Conservation (phyloP, 2,888 invertebrate genomes). For the Deilephila elpenor region DNA sequence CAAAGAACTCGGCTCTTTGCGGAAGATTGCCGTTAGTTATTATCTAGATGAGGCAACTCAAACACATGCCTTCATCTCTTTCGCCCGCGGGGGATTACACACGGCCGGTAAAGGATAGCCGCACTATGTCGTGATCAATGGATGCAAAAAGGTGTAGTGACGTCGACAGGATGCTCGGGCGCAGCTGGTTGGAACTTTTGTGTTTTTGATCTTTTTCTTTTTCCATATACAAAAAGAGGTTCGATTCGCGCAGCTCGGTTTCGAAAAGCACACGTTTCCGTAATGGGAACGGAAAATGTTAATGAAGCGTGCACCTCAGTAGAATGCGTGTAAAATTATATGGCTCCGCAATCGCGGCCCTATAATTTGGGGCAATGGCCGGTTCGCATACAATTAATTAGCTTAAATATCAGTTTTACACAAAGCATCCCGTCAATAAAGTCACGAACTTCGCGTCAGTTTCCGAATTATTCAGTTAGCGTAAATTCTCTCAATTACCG, state of each 20-base stretch:
- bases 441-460: constrained; percentile 37
- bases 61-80: constrained; percentile 59
- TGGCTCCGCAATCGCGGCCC: constrained; percentile 51
- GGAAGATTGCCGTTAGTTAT: constrained; percentile 79
- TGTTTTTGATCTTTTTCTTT: constrained; percentile 69
- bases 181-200: constrained; percentile 82
- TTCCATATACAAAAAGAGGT: constrained; percentile 71
- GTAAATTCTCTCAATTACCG: constrained; percentile 44
- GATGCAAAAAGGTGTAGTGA: constrained; percentile 75
- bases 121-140: constrained; percentile 68
- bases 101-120: constrained; percentile 61
- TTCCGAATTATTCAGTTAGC: constrained; percentile 43
- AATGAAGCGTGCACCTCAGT: constrained; percentile 69
- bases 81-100: constrained; percentile 43
- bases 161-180: constrained; percentile 81
- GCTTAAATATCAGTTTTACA: constrained; percentile 50
- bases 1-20: constrained; percentile 69
- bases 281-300: constrained; percentile 80
- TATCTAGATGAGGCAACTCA: constrained; percentile 58
- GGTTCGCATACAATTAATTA: constrained; percentile 61
- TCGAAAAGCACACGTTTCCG: constrained; percentile 70
- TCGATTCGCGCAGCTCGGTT: constrained; percentile 78
- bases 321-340: constrained; percentile 67
- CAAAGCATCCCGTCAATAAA: constrained; percentile 26
- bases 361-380: constrained; percentile 65